Conservation (phyloP, 1,140 invertebrate species). For the Andrena cerasifolii region DNA sequence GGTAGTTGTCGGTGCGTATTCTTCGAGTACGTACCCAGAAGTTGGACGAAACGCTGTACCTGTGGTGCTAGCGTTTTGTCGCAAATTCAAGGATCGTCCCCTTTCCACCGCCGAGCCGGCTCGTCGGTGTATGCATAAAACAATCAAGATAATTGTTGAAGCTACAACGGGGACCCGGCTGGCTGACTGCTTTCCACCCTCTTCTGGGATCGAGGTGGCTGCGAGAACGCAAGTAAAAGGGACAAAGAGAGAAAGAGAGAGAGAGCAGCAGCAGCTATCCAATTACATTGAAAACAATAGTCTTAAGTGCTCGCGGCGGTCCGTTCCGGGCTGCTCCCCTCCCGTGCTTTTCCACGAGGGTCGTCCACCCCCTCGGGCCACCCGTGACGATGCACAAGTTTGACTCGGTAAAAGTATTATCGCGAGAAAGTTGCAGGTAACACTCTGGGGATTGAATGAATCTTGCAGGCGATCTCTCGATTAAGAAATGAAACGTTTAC, state of each 20-base stretch:
- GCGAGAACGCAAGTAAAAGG: constrained; percentile 59
- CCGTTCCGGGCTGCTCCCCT: constrained; percentile 57
- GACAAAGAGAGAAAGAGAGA: constrained; percentile 54
- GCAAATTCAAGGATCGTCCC: constrained; percentile 1
- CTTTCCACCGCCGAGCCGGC: constrained; percentile 13
- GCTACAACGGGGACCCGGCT: constrained; percentile 73
- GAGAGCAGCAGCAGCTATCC: constrained; percentile 82
- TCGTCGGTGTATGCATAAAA: constrained; percentile 81
- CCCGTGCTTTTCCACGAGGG: constrained; percentile 46
- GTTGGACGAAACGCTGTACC: neutral
- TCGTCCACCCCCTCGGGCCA: constrained; percentile 30
- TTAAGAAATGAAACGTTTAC: constrained; percentile 35
- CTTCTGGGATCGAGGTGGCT: constrained; percentile 58
- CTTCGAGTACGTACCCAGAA: neutral
- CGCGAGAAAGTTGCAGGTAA: constrained; percentile 52
- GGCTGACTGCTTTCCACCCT: constrained; percentile 66
- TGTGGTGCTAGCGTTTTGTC: constrained; percentile 35
- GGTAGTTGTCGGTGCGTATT: too few relatives aligned
- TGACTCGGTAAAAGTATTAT: constrained; percentile 63
- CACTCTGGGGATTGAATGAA: constrained; percentile 44
- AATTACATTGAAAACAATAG: constrained; percentile 83
- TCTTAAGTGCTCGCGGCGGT: constrained; percentile 81
- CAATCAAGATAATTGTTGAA: constrained; percentile 83
- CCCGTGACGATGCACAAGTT: constrained; percentile 58
- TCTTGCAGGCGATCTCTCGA: constrained; percentile 17